Conservation (phyloP, 2,113 vertebrate genomes). For the Copsychus sechellarum region DNA sequence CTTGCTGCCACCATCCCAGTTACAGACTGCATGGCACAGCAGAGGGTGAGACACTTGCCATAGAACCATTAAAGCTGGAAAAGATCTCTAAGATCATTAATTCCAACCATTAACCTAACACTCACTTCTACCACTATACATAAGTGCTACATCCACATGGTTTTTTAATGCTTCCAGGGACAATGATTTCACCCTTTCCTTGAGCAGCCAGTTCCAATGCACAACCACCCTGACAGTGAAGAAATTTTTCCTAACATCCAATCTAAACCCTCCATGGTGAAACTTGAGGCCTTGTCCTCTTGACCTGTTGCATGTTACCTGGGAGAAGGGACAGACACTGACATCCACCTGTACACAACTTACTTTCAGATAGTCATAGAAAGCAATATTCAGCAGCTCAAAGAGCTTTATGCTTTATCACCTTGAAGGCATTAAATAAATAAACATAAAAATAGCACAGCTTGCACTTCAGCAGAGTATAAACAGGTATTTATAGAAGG, state of each 20-base stretch:
- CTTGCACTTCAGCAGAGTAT: not conserved
- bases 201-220: not conserved
- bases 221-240: not conserved
- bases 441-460: not conserved
- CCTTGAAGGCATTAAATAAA: constrained; percentile 35
- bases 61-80: not conserved
- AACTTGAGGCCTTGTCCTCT: not conserved
- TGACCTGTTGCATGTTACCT: not conserved
- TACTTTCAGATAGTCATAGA: not conserved
- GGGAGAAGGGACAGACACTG: not conserved
- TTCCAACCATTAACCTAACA: not conserved
- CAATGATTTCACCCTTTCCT: not conserved
- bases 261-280: not conserved
- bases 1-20: not conserved
- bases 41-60: not conserved
- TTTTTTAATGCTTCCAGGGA: not conserved
- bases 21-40: not conserved
- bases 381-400: not conserved
- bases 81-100: not conserved
- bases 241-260: not conserved
- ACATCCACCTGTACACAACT: not conserved
- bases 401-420: not conserved
- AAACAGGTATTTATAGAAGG: constrained; percentile 31
- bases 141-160: not conserved
- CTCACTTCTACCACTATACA: rapidly evolving